Percentiles rank a stretch among this genome's conserved stretches.
phyloP scores from a whole-genome alignment of 1,140 invertebrate genomes.

The Brachionus rotundiformis region DNA sequence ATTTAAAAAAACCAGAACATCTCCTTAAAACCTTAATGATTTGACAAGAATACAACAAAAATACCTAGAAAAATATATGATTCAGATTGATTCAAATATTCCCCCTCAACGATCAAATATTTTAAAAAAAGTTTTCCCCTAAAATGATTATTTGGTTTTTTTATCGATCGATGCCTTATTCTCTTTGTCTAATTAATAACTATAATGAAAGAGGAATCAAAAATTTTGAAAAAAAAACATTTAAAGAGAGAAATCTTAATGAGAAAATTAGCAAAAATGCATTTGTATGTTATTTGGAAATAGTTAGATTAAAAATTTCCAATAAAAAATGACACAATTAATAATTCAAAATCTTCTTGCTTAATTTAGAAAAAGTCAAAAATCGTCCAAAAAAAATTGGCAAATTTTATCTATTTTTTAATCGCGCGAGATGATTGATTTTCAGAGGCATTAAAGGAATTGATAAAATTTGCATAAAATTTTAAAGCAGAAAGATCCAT shows the following conservation, averaged over 20 bases:
- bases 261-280: neutral
- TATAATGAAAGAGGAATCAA: neutral
- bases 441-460: neutral
- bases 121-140: neutral
- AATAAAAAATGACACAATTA: neutral
- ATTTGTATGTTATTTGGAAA: slow-evolving; percentile 11
- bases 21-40: neutral
- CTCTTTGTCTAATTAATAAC: slow-evolving; percentile 2
- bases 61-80: neutral
- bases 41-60: neutral
- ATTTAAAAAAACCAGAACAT: no score
- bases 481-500: neutral
- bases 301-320: neutral
- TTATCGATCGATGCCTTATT: slow-evolving; percentile 3
- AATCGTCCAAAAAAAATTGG: neutral
- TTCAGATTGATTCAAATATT: no score
- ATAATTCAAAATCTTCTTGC: neutral
- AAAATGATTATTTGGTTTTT: neutral
- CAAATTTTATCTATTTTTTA: no score
- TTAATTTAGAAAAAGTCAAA: neutral
- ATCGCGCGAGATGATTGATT: no score
- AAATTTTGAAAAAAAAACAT: neutral
- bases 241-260: neutral
- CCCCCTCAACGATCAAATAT: neutral
- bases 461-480: neutral